phyloP scores from a whole-genome alignment of 2,113 vertebrate species.

The Tragulus kanchil region DNA sequence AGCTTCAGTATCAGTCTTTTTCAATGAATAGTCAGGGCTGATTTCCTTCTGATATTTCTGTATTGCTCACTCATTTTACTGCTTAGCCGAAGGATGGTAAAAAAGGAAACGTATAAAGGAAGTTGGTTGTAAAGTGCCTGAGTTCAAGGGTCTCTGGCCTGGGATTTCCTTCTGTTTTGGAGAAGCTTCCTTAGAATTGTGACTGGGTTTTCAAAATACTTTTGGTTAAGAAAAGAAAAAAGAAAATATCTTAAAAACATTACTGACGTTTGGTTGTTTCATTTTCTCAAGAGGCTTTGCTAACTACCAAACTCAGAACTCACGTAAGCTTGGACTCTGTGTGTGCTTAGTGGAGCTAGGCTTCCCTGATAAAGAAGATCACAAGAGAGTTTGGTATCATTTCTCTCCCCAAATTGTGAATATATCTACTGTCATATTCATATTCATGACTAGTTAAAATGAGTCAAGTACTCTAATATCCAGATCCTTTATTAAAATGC shows the following conservation, averaged over 20 bases:
- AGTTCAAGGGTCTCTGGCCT: conserved; percentile 69
- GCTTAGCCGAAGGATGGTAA: conserved; percentile 48
- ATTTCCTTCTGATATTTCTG: conserved; percentile 47
- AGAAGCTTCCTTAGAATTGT: background rate
- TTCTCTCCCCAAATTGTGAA: background rate
- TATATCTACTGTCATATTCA: background rate
- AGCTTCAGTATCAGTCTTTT: too few species aligned
- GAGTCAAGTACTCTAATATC: background rate
- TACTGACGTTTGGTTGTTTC: conserved; percentile 14
- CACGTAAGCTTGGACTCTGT: background rate
- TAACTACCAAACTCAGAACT: background rate
- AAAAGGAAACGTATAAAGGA: conserved; percentile 63
- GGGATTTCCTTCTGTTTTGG: conserved; percentile 39
- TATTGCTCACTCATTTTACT: conserved; percentile 63
- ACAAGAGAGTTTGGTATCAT: background rate
- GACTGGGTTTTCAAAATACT: conserved; percentile 34
- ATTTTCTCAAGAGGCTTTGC: conserved; percentile 37
- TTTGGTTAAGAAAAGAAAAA: background rate
- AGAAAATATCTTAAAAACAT: background rate
- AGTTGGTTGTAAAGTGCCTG: conserved; percentile 65
- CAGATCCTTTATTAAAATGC: background rate
- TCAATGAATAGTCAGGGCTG: too few species aligned
- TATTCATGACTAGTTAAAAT: conserved; percentile 1
- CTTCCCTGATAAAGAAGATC: background rate
- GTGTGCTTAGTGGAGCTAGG: background rate